These are phyloP conservation scores for Malurus leucopterus DNA, from an alignment of 2,797 vertebrate species.

Conservation along the genomic window DNA sequence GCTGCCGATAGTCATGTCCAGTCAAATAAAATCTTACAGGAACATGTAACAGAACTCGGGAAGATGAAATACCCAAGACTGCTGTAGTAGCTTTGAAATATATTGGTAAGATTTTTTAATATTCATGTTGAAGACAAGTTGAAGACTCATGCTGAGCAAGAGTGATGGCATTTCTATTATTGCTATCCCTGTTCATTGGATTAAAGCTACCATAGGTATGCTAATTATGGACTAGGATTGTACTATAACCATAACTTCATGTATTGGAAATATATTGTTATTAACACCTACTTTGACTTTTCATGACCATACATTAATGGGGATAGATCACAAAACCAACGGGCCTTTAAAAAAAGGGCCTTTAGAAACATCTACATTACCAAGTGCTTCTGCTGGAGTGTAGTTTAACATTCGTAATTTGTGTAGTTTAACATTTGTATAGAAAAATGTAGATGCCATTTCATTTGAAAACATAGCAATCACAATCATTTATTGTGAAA, in stretches of 20 bases:
- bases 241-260: neutral
- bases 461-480: neutral
- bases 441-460: neutral
- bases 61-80: neutral
- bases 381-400: neutral
- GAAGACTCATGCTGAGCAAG: neutral
- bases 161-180: neutral
- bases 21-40: neutral
- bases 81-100: neutral
- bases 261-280: neutral
- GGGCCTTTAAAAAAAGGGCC: neutral
- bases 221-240: neutral
- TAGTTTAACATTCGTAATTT: neutral
- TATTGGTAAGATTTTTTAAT: neutral
- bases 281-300: neutral
- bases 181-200: neutral
- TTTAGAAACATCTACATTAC: neutral
- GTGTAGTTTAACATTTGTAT: neutral
- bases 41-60: neutral
- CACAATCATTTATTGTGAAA: neutral
- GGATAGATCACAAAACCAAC: neutral
- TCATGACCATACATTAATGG: neutral
- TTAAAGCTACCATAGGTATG: neutral
- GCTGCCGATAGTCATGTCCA: neutral
- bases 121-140: neutral